A percentile compares a stretch with the other conserved stretches of the same genome.
phyloP scores from a whole-genome alignment of 2,888 invertebrate genomes.

The Epinotia bilunana region DNA sequence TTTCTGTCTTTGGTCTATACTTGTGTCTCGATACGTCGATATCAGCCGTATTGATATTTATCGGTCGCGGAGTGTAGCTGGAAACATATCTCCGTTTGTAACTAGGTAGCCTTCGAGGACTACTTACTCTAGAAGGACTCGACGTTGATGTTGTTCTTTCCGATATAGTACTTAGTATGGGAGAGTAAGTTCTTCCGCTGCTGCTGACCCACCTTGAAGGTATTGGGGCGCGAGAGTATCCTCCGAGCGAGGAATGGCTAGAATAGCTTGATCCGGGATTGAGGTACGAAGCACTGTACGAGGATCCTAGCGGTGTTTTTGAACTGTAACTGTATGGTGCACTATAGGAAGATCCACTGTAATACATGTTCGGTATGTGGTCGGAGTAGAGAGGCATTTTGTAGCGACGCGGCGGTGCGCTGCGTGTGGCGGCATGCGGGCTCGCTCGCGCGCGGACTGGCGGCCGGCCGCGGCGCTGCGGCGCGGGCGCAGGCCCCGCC shows the following conservation, averaged over 20 bases:
- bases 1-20: slow-evolving; percentile 74
- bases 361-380: slow-evolving; percentile 85
- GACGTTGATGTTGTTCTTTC: slow-evolving; percentile 68
- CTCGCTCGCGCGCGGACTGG: slow-evolving; percentile 69
- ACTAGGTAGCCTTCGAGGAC: slow-evolving; percentile 78
- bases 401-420: slow-evolving; percentile 54
- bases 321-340: slow-evolving; percentile 78
- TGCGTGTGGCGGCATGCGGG: slow-evolving; percentile 56
- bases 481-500: slow-evolving; percentile 53
- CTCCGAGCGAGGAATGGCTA: slow-evolving; percentile 79
- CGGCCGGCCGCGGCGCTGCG: slow-evolving; percentile 56
- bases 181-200: slow-evolving; percentile 85
- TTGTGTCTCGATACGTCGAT: slow-evolving; percentile 91
- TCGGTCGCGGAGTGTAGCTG: slow-evolving; percentile 84
- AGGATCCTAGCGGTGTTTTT: slow-evolving; percentile 67
- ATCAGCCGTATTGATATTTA: slow-evolving; percentile 92
- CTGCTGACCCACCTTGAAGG: slow-evolving; percentile 72
- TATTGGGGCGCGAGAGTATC: slow-evolving; percentile 82
- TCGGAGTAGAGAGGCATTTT: slow-evolving; percentile 89
- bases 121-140: slow-evolving; percentile 73
- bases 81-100: slow-evolving; percentile 77
- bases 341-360: slow-evolving; percentile 81
- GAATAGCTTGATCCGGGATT: slow-evolving; percentile 79
- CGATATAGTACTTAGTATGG: slow-evolving; percentile 90
- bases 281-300: slow-evolving; percentile 81